Evolutionary conservation across 35 echinoderm and acorn worm species (phyloP).

Genomic region (Patiria miniata): DNA sequence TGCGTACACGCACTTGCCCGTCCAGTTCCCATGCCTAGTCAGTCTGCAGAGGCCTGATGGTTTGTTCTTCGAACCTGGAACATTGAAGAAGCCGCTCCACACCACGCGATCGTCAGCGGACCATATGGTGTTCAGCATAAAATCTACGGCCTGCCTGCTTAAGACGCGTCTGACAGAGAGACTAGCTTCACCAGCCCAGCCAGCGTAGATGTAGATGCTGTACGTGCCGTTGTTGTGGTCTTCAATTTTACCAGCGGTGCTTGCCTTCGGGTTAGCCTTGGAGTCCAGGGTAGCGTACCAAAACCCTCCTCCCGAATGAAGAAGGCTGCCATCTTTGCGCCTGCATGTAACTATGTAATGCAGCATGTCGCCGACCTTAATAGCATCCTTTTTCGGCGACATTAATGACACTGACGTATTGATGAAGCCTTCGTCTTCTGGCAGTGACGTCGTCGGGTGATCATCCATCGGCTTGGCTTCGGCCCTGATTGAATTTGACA

Average conservation of each 20-base stretch:
- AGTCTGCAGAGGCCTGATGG: neutral
- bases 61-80: neutral
- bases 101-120: neutral
- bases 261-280: neutral
- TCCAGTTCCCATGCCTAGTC: neutral
- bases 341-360: too few relatives aligned
- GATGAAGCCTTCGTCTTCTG: too few relatives aligned
- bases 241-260: neutral
- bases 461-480: too few relatives aligned
- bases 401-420: too few relatives aligned
- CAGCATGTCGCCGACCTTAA: too few relatives aligned
- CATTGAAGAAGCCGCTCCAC: neutral
- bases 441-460: too few relatives aligned
- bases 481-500: too few relatives aligned
- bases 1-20: constrained; percentile 17
- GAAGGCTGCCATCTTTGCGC: too few relatives aligned
- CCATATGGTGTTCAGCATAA: neutral
- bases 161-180: neutral
- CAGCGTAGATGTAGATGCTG: neutral
- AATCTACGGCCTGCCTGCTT: neutral
- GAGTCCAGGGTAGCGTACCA: neutral
- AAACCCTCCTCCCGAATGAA: neutral
- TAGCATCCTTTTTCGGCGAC: too few relatives aligned
- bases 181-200: neutral
- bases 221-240: constrained; percentile 27